Conservation (phyloP, 2,888 invertebrate genomes). For the Alviniconcha strummeri region DNA sequence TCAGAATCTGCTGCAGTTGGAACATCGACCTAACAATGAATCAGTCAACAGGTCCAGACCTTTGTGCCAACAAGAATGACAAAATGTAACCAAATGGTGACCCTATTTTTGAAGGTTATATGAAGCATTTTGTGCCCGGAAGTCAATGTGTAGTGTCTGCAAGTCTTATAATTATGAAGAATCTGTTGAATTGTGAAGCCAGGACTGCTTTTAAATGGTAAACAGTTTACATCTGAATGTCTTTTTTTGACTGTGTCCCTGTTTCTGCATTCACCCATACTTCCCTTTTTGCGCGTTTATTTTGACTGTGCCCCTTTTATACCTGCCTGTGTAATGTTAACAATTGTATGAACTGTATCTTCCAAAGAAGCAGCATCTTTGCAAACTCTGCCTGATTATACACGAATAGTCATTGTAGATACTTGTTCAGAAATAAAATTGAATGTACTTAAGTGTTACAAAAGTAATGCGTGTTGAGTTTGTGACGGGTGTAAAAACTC, state of each 20-base stretch:
- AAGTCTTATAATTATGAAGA: too few species aligned
- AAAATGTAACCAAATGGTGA: too few species aligned
- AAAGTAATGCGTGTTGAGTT: neutral
- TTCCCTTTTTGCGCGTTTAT: neutral
- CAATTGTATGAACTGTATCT: neutral
- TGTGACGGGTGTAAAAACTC: neutral
- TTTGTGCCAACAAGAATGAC: too few species aligned
- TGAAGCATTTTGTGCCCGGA: too few species aligned
- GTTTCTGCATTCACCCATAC: neutral
- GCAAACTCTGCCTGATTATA: neutral
- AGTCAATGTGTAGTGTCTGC: too few species aligned
- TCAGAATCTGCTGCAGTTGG: too few species aligned
- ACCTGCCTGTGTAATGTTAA: neutral
- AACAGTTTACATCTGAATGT: neutral
- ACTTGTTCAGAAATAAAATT: neutral
- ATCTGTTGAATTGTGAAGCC: too few species aligned
- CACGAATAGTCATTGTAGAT: neutral
- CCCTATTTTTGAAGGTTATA: too few species aligned
- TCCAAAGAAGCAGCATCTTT: neutral
- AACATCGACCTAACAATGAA: too few species aligned
- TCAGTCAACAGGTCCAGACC: too few species aligned
- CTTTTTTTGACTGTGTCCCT: neutral
- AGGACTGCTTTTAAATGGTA: too few species aligned
- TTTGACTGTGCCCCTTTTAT: neutral
- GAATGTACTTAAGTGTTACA: neutral